Conservation (phyloP, 2,888 invertebrate species). For the Rhagophthalmus giganteus region DNA sequence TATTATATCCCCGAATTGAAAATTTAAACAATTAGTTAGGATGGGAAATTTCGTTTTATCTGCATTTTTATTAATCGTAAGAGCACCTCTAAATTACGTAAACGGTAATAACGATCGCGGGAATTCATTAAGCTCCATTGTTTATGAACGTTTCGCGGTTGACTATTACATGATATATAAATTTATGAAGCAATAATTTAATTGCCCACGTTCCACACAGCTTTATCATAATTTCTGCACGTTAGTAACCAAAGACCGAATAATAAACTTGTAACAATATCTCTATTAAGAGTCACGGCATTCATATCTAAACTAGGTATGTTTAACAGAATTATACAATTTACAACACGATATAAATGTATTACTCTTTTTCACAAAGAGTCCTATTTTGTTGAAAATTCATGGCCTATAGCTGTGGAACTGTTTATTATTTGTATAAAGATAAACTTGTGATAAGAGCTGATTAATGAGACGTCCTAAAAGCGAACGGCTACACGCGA, state of each 20-base stretch:
- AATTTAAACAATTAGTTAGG: too few relatives aligned
- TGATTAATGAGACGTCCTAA: slow-evolving; percentile 44
- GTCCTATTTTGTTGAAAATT: slow-evolving; percentile 37
- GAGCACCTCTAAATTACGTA: too few relatives aligned
- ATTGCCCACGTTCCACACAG: slow-evolving; percentile 9
- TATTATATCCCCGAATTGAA: too few relatives aligned
- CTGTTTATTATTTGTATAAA: slow-evolving; percentile 54
- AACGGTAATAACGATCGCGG: too few relatives aligned
- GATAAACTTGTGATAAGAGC: slow-evolving; percentile 48
- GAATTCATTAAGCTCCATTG: too few relatives aligned
- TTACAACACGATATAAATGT: slow-evolving; percentile 52
- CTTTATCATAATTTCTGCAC: slow-evolving; percentile 23
- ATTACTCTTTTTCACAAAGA: slow-evolving; percentile 42
- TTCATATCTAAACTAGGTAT: slow-evolving; percentile 51
- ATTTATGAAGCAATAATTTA: slow-evolving; percentile 15
- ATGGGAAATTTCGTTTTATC: too few relatives aligned
- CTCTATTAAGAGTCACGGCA: slow-evolving; percentile 50
- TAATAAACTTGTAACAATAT: slow-evolving; percentile 38
- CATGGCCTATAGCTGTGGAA: slow-evolving; percentile 48
- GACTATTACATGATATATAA: slow-evolving; percentile 5
- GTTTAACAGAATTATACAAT: slow-evolving; percentile 54
- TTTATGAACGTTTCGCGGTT: too few relatives aligned
- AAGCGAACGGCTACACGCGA: slow-evolving; percentile 42
- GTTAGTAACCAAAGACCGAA: slow-evolving; percentile 13
- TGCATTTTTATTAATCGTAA: too few relatives aligned